phyloP scores from a whole-genome alignment of 2,113 vertebrate species.

The rat (Rattus norvegicus) region DNA sequence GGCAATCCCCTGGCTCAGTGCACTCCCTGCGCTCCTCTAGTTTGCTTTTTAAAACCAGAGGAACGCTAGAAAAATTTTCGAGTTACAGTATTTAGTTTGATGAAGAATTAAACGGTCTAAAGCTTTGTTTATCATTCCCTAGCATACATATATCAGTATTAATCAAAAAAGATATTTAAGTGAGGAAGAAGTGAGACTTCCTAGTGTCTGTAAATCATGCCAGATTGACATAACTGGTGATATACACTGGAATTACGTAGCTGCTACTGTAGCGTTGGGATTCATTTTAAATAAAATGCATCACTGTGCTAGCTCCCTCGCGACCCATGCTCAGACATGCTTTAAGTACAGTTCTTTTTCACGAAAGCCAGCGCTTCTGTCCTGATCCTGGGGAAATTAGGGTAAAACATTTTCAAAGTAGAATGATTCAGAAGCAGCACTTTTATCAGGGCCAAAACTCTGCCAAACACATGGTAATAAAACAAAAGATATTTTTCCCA shows the following conservation, averaged over 20 bases:
- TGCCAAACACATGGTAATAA: background rate
- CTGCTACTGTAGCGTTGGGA: background rate
- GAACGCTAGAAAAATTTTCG: slow-evolving; percentile 4
- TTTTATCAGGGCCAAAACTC: slow-evolving; percentile 26
- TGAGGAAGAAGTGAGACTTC: slow-evolving; percentile 43
- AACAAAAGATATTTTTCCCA: slow-evolving; percentile 28
- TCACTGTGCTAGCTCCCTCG: background rate
- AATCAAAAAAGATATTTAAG: slow-evolving; percentile 38
- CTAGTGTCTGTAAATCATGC: slow-evolving; percentile 34
- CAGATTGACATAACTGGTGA: slow-evolving; percentile 31
- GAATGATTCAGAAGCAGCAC: slow-evolving; percentile 16
- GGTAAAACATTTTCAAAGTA: background rate
- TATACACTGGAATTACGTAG: slow-evolving; percentile 42
- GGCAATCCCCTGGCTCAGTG: too few species aligned
- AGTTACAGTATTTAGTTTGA: slow-evolving; percentile 32
- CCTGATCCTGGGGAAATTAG: background rate
- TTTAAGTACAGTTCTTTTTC: background rate
- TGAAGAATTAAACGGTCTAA: slow-evolving; percentile 54
- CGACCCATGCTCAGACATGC: background rate
- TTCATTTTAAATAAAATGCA: slow-evolving; percentile 57
- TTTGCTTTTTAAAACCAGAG: background rate
- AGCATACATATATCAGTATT: slow-evolving; percentile 41
- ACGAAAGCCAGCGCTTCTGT: slow-evolving; percentile 30
- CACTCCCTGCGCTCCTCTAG: too few species aligned
- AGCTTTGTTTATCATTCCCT: slow-evolving; percentile 4